phyloP scores from a whole-genome alignment of 2,888 invertebrate genomes.

The Beris chalybata region DNA sequence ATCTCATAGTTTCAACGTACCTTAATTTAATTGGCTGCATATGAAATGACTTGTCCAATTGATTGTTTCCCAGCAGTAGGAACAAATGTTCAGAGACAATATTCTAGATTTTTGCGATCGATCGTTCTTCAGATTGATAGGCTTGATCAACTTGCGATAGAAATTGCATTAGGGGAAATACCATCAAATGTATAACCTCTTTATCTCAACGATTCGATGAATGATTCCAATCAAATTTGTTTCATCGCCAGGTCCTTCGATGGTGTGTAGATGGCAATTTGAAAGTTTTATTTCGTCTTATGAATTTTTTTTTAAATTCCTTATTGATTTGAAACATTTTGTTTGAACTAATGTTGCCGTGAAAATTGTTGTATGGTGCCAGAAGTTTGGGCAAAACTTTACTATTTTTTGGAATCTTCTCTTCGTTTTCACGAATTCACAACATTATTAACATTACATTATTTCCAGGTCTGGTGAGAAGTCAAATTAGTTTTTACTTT shows the following conservation, averaged over 20 bases:
- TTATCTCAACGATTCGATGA: slow-evolving; percentile 91
- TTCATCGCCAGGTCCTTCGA: slow-evolving; percentile 81
- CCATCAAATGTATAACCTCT: slow-evolving; percentile 91
- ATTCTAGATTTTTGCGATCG: slow-evolving; percentile 75
- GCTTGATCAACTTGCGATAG: slow-evolving; percentile 81
- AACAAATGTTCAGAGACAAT: slow-evolving; percentile 91
- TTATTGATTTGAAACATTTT: too few species aligned
- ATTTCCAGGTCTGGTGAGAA: too few species aligned
- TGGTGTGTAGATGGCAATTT: slow-evolving; percentile 84
- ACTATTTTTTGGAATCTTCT: too few species aligned
- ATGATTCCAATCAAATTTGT: slow-evolving; percentile 76
- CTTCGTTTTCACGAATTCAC: too few species aligned
- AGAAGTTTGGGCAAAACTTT: too few species aligned
- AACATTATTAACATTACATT: too few species aligned
- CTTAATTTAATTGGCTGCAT: slow-evolving; percentile 84
- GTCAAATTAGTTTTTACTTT: too few species aligned
- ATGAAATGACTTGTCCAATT: slow-evolving; percentile 86
- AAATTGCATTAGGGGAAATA: slow-evolving; percentile 97
- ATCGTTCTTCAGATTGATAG: slow-evolving; percentile 85
- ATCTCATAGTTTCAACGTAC: slow-evolving; percentile 54
- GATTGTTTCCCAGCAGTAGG: slow-evolving; percentile 89
- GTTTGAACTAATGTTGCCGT: too few species aligned
- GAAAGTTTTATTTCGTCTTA: slow-evolving; percentile 44
- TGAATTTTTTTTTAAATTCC: too few species aligned
- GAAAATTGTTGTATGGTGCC: too few species aligned